Conservation (phyloP, 1,140 invertebrate species). For the Cyphomyrmex costatus region DNA sequence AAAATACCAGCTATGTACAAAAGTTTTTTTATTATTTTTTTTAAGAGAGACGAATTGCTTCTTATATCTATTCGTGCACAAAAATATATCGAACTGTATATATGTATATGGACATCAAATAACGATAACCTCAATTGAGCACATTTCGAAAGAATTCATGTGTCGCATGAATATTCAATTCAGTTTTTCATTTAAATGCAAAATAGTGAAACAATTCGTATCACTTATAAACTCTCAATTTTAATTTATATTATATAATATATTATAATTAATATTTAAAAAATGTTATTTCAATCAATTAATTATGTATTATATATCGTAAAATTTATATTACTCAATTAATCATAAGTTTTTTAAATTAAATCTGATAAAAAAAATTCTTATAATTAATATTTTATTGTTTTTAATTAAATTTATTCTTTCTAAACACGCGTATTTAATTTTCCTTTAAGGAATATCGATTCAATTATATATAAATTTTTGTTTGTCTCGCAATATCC, state of each 20-base stretch:
- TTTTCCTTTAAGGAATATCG: not conserved
- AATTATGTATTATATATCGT: not conserved
- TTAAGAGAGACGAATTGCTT: slow-evolving; percentile 1
- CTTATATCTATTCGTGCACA: not conserved
- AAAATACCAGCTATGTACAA: not conserved
- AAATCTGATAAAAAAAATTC: not conserved
- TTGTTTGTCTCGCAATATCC: slow-evolving; percentile 14
- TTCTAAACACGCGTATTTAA: not conserved
- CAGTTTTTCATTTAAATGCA: not conserved
- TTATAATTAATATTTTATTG: slow-evolving; percentile 7
- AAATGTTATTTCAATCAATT: not conserved
- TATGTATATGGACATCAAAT: not conserved
- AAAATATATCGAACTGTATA: not conserved
- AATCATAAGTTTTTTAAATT: not conserved
- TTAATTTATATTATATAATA: not conserved
- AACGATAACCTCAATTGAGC: not conserved
- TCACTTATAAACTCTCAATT: not conserved
- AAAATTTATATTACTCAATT: not conserved
- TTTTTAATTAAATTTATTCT: not conserved
- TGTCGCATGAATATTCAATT: not conserved
- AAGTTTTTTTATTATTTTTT: not conserved
- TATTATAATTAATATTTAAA: too few species aligned
- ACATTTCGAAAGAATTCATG: not conserved
- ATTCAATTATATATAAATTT: slow-evolving; percentile 22
- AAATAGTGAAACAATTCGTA: not conserved